A percentile compares a stretch with the other conserved stretches of the same genome.
These are phyloP conservation scores for Dromiciops gliroides DNA, from an alignment of 2,113 vertebrate genomes.

Conservation along the genomic window DNA sequence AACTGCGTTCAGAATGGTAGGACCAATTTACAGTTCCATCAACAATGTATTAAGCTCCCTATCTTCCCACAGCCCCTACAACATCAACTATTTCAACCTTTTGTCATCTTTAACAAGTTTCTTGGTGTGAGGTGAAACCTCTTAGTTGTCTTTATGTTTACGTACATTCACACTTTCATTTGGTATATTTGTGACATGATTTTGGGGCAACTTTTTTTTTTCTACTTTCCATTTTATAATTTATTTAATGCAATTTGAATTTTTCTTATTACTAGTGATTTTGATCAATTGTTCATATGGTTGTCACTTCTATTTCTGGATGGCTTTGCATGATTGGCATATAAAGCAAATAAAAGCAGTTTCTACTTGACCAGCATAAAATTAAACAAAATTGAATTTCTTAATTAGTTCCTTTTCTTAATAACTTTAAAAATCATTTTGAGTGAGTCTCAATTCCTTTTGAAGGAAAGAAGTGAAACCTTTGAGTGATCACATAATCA, in stretches of 20 bases:
- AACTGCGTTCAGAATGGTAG: background rate
- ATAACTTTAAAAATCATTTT: background rate
- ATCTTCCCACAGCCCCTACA: too few relatives aligned
- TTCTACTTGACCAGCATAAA: background rate
- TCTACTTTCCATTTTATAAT: background rate
- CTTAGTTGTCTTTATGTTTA: background rate
- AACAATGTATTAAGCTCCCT: background rate
- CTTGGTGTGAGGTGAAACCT: background rate
- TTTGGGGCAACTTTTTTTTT: background rate
- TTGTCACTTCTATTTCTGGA: constrained; percentile 38
- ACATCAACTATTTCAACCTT: too few relatives aligned
- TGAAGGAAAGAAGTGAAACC: constrained; percentile 33
- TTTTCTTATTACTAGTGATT: background rate
- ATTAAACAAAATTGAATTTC: background rate
- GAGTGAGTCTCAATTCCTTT: background rate
- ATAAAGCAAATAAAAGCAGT: too few relatives aligned
- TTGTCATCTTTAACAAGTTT: background rate
- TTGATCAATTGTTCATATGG: background rate
- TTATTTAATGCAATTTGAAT: background rate
- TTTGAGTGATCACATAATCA: background rate
- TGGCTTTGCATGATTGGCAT: constrained; percentile 33
- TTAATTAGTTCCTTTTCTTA: constrained; percentile 35
- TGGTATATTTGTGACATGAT: background rate
- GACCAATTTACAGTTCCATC: background rate
- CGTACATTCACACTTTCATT: background rate